Evolutionary conservation across 1,140 invertebrate species (phyloP).

Genomic region (Paraescarpia echinospica): DNA sequence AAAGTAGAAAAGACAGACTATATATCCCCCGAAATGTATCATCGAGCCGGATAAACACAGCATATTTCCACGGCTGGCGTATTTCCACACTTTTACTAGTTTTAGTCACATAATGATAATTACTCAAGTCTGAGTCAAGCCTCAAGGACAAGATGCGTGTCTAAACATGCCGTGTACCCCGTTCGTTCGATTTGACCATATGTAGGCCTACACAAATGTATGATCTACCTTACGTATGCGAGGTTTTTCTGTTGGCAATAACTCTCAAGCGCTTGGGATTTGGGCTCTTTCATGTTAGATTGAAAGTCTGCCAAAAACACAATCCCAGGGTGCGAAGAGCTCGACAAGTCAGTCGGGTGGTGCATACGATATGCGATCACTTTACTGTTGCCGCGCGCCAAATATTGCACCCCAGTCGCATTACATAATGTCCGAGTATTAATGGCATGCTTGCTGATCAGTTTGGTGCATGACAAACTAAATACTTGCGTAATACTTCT

Average conservation of each 20-base stretch:
- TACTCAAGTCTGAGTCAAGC: too few species aligned
- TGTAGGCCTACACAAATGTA: not conserved
- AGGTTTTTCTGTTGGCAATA: conserved; percentile 12
- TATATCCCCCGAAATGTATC: too few species aligned
- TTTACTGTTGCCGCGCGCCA: not conserved
- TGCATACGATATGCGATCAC: not conserved
- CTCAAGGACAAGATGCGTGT: too few species aligned
- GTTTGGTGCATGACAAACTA: not conserved
- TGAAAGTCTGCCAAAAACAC: conserved; percentile 8
- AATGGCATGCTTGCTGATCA: not conserved
- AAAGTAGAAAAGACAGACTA: too few species aligned
- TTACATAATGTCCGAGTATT: not conserved
- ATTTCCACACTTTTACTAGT: too few species aligned
- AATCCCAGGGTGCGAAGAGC: not conserved
- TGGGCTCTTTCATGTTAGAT: conserved; percentile 4
- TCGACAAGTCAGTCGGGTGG: not conserved
- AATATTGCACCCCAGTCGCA: not conserved
- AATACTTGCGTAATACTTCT: not conserved
- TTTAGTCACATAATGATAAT: too few species aligned
- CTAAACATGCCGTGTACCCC: too few species aligned
- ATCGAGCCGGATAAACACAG: too few species aligned
- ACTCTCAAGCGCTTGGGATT: not conserved
- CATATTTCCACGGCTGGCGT: too few species aligned
- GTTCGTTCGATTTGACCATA: too few species aligned
- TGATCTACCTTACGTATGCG: conserved; percentile 3